Base-by-base conservation (phyloP, 2,797 vertebrate species). In the Octomys mimax region DNA sequence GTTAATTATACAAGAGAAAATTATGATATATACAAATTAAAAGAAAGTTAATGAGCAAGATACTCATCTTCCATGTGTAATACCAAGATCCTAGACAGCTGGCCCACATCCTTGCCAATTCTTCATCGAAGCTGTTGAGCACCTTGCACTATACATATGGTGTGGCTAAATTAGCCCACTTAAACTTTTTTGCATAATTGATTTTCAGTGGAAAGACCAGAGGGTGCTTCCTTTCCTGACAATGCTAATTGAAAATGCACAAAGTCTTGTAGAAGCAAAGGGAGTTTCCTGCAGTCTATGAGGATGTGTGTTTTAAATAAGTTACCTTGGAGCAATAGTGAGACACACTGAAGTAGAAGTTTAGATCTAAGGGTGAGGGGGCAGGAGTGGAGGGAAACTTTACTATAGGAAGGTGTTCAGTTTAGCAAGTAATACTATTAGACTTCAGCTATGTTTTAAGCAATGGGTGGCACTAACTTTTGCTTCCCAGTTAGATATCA, bases 201-300 rank as follows among this genome's bases (percentile, higher is more conserved):
- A 97, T 97, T 97, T 96, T 96, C 95, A 70, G 81, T 39, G 85
- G 82, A 95, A 86, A 94, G 95, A 89, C 95, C 96, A 96, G 92
- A 96, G 94, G 94, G 94, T 92, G 42, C 96, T 95, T 96, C 91
- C 90, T 88, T 96, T 96, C 89, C 94, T 97, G 97, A 95, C 91
- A 94, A 28, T 89, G 79, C 79, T 96, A 96, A 96, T 96, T 94
- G 96, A 97, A 96, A 97, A 96, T 92, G 59, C 0, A 2, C 75
- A 75, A 0, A 90, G 82, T 93, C 81, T 92, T 82, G 36, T 79
- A 93, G 81, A 49, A 88, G 62, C 88, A 75, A 86, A 64, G 42
- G 73, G 86, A 91, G 9, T 85, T 88, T 92, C 57, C 77, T 70
- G 54, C 87, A 82, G 14, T 87, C 5, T 86, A 6, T 78, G 77